Evolutionary conservation across 1,140 invertebrate genomes (phyloP), one percentile per base, ranked within the genome.

Genomic region (Ericerus pela): DNA sequence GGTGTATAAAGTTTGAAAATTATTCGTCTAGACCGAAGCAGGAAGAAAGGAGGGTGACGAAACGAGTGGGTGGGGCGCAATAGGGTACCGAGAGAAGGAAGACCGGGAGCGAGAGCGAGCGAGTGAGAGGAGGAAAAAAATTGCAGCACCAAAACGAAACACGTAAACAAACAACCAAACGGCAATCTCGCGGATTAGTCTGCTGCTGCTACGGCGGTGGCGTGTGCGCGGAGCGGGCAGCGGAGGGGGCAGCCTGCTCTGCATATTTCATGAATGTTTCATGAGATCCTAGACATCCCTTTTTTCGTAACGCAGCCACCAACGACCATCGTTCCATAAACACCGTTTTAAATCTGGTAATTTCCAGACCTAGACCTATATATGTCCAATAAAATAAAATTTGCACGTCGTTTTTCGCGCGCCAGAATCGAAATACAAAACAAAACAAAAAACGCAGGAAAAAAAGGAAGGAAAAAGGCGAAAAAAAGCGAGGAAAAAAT

Each of bases 381-480:
- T 47, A 47, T 47, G 41, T 47, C 41, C 41, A 47, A 47, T 47
- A 47, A 47, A 47, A 47, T 47, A 47, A 47, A 47, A 47, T 47
- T 47, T 47, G 41, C 41, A 47, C 41, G 41, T 47, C 41, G 41
- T 47, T 47, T 47, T 47, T n/a, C n/a, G n/a, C n/a, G n/a, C n/a
- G n/a, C n/a, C n/a, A n/a, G n/a, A n/a, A n/a, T n/a, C n/a, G n/a
- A n/a, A n/a, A n/a, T n/a, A n/a, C n/a, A n/a, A n/a, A n/a, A n/a
- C n/a, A n/a, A n/a, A n/a, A n/a, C n/a, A n/a, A n/a, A n/a, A n/a
- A n/a, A n/a, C n/a, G n/a, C n/a, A n/a, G n/a, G n/a, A n/a, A n/a
- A n/a, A n/a, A n/a, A n/a, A n/a, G n/a, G n/a, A n/a, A n/a, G n/a
- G n/a, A n/a, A n/a, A n/a, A n/a, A n/a, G n/a, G n/a, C n/a, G n/a